These are phyloP conservation scores for Liopterus haemorrhoidalis DNA, from an alignment of 2,888 invertebrate species.

Conservation along the genomic window DNA sequence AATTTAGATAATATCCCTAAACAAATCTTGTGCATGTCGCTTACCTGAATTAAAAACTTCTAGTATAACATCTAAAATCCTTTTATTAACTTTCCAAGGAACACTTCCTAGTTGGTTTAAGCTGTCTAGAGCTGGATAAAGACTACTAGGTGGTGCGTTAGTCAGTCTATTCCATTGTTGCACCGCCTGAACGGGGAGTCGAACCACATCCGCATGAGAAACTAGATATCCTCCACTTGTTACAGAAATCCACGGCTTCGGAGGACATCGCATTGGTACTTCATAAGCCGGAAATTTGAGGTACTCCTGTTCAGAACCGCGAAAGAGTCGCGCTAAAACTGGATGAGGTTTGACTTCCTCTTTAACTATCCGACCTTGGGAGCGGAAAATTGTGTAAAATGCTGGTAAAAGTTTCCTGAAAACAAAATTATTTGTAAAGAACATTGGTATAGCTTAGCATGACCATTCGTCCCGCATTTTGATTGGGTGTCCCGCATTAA, in stretches of 20 bases:
- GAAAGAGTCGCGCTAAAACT: conserved; percentile 60
- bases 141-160: conserved; percentile 51
- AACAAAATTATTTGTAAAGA: conserved; percentile 12
- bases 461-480: too few relatives aligned
- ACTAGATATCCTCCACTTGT: conserved; percentile 71
- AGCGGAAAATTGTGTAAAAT: conserved; percentile 72
- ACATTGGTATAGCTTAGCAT: too few relatives aligned
- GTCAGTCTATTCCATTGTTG: conserved; percentile 61
- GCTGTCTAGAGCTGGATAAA: conserved; percentile 83
- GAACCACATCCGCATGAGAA: conserved; percentile 58
- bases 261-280: conserved; percentile 76
- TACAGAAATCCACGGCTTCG: conserved; percentile 74
- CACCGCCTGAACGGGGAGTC: conserved; percentile 56
- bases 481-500: too few relatives aligned
- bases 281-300: conserved; percentile 67
- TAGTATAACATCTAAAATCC: conserved; percentile 48
- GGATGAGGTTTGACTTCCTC: conserved; percentile 85
- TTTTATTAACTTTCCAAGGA: conserved; percentile 87
- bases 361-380: conserved; percentile 57
- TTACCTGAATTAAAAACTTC: conserved; percentile 38
- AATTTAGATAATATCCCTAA: too few relatives aligned
- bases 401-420: conserved; percentile 64
- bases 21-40: background rate
- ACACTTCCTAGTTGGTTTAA: conserved; percentile 87
- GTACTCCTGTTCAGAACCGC: conserved; percentile 59